Base-by-base conservation (phyloP, 2,797 vertebrate genomes). In the Prunella strophiata region DNA sequence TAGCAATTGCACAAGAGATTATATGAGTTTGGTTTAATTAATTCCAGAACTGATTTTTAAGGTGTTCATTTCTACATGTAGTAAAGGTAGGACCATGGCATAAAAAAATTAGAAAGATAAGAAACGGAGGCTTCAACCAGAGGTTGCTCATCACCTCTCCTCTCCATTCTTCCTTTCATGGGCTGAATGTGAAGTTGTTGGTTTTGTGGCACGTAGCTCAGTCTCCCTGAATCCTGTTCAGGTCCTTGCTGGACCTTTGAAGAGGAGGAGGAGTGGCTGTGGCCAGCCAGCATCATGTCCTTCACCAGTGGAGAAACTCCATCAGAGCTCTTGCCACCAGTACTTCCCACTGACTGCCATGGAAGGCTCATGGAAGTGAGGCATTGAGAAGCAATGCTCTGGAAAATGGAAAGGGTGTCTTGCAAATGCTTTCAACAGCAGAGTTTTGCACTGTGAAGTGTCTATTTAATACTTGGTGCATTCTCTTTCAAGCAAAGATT, bases 1-100 rank as follows among this genome's bases (percentile, higher is more conserved):
- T 91, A 92, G 71, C 36, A 89, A 23, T 96, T 96, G 87, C 85
- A 81, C 75, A 94, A 89, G 70, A 73, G 48, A 79, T 92, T 71
- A 32, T 75, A 26, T 43, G 75, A 86, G 59, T 86, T 86, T 0
- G 0, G 32, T 67, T 74, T 92, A 90, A 94, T 95, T 91, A 92
- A 85, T 78, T 88, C 50, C 67, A 71, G 38, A 78, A 81, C 51
- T 63, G 73, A 85, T 76, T 91, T 88, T 91, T 55, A 43, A 85
- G 66, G 42, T 79, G 57, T 20, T 85, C 25, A 36, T 72, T 95
- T 78, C 58, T 89, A 9, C 16, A 6, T 16, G 25, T 34, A 47
- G 36, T 66, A 38, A 62, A 57, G 29, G 54, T 68, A 68, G 47
- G 22, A 72, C 10, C 10, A 5, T 59, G 32, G 43, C 30, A 57